A percentile compares a stretch with the other conserved stretches of the same genome.
Conservation (phyloP, 2,888 invertebrate genomes). For the Chloroclystis v-ata region DNA sequence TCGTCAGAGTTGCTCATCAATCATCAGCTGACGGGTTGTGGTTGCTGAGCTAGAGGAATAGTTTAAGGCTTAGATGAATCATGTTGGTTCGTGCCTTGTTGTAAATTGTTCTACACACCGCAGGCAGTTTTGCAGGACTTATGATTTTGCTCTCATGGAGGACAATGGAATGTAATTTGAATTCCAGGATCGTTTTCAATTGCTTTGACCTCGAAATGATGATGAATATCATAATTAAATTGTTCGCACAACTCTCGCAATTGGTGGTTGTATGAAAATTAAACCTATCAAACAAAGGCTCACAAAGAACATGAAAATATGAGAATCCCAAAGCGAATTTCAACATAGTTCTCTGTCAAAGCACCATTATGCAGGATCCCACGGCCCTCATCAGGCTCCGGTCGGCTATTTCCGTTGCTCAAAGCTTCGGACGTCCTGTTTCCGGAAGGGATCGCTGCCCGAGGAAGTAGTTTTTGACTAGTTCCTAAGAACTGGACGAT, state of each 20-base stretch:
- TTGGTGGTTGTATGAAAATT: background rate
- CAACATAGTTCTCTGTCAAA: constrained; percentile 5
- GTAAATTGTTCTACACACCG: too few relatives aligned
- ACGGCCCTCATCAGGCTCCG: constrained; percentile 53
- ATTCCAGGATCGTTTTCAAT: too few relatives aligned
- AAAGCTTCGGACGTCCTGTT: constrained; percentile 49
- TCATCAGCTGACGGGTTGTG: constrained; percentile 27
- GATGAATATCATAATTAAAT: background rate
- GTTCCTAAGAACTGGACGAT: constrained; percentile 12
- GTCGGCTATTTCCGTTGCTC: constrained; percentile 53
- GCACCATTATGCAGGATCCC: constrained; percentile 20
- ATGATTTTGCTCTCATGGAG: background rate
- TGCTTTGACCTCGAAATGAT: too few relatives aligned
- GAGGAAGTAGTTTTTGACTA: constrained; percentile 43
- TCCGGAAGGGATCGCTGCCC: constrained; percentile 40
- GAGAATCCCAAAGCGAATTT: background rate
- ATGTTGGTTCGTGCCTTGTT: too few relatives aligned
- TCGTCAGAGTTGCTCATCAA: constrained; percentile 29
- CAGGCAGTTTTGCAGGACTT: background rate
- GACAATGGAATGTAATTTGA: too few relatives aligned
- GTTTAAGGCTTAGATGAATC: constrained; percentile 13
- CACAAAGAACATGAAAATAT: background rate
- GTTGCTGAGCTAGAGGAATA: constrained; percentile 17
- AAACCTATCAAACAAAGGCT: background rate
- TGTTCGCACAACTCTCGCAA: too few relatives aligned